Evolutionary conservation across 2,888 invertebrate genomes (phyloP).

Genomic region (Heliconius ethilla): DNA sequence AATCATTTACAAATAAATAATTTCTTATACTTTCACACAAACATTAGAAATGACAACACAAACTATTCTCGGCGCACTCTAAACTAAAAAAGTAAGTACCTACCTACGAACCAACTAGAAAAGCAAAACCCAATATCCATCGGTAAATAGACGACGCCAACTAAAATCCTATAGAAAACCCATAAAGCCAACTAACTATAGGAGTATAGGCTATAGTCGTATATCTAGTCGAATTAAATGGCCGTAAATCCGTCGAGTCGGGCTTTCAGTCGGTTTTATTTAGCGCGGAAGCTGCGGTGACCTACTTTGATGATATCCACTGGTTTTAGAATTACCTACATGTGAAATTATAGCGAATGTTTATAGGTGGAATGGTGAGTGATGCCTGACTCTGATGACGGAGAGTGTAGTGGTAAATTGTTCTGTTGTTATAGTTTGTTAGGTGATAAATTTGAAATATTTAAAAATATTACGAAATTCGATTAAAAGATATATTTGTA

Average conservation of each 20-base stretch:
- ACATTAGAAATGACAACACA: slow-evolving; percentile 7
- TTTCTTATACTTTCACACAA: not conserved
- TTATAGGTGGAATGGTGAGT: not conserved
- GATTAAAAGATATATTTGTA: too few species aligned
- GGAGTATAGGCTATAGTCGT: slow-evolving; percentile 54
- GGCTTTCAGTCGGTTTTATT: slow-evolving; percentile 65
- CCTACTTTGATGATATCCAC: slow-evolving; percentile 54
- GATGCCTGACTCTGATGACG: not conserved
- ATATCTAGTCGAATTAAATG: slow-evolving; percentile 69
- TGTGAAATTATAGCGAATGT: slow-evolving; percentile 15
- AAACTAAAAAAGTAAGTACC: slow-evolving; percentile 25
- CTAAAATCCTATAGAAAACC: slow-evolving; percentile 44
- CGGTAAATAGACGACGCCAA: slow-evolving; percentile 25
- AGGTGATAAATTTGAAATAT: too few species aligned
- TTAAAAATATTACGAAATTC: too few species aligned
- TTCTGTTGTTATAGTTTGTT: not conserved
- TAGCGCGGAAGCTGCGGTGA: slow-evolving; percentile 64
- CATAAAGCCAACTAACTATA: slow-evolving; percentile 66
- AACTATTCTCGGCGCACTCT: slow-evolving; percentile 3
- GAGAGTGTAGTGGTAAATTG: not conserved
- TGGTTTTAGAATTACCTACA: slow-evolving; percentile 14
- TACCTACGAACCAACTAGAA: not conserved
- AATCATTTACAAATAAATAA: too few species aligned
- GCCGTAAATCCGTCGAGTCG: slow-evolving; percentile 68
- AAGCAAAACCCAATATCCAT: slow-evolving; percentile 28